These are phyloP conservation scores for Graptemys geographica DNA, from an alignment of 2,797 vertebrate genomes.

Conservation along the genomic window DNA sequence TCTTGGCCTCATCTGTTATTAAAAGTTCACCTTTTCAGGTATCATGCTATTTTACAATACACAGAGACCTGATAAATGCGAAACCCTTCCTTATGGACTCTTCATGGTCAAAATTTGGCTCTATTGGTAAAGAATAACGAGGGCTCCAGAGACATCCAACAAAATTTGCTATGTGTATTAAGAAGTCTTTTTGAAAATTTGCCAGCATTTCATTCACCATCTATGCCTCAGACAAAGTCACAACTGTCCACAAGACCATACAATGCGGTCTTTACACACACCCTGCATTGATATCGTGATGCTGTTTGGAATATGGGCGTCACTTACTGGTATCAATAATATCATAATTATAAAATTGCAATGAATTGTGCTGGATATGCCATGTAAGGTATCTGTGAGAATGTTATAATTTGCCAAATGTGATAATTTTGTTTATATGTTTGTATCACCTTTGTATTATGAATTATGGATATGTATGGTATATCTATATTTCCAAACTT, in stretches of 20 bases:
- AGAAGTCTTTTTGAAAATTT: neutral
- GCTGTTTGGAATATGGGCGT: too few relatives aligned
- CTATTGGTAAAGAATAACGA: neutral
- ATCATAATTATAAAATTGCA: too few relatives aligned
- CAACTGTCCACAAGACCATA: neutral
- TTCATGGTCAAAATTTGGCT: neutral
- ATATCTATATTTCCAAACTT: too few relatives aligned
- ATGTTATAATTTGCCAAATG: too few relatives aligned
- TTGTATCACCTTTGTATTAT: too few relatives aligned
- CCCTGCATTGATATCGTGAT: neutral
- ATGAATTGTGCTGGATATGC: too few relatives aligned
- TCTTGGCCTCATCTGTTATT: neutral
- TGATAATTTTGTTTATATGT: too few relatives aligned
- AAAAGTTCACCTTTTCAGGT: neutral
- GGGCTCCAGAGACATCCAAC: neutral
- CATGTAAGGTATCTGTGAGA: too few relatives aligned
- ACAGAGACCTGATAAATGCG: neutral
- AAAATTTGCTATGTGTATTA: neutral
- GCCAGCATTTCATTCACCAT: neutral
- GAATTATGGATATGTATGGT: too few relatives aligned
- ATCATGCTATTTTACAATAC: neutral
- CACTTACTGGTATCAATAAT: too few relatives aligned
- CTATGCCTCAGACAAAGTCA: neutral
- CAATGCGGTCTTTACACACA: neutral
- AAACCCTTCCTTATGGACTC: neutral